These are phyloP conservation scores for Cladopsammia gracilis DNA, from an alignment of 64 coral and sea anemone genomes.

Conservation along the genomic window DNA sequence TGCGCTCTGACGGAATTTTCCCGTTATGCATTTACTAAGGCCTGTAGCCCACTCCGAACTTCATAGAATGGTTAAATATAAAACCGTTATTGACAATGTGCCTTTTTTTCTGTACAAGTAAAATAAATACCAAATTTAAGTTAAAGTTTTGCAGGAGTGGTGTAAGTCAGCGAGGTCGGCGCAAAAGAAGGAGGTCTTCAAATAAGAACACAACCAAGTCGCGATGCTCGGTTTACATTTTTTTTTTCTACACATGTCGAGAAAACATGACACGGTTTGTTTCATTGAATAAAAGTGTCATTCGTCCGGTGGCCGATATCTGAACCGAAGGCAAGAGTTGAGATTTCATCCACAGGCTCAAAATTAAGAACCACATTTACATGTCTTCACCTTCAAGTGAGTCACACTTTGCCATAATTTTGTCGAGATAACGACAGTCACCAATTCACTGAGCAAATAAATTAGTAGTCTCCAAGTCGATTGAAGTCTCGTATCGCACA, in stretches of 20 bases:
- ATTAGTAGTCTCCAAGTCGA: not conserved
- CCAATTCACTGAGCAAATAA: not conserved
- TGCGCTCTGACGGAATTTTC: not conserved
- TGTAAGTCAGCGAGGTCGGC: not conserved
- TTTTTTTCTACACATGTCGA: not conserved
- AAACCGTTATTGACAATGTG: constrained; percentile 41
- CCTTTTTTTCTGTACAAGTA: constrained; percentile 30
- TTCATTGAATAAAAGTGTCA: not conserved
- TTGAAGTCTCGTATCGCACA: constrained; percentile 46
- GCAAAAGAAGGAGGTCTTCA: no score
- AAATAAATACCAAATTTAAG: constrained; percentile 57
- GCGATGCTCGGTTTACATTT: no score
- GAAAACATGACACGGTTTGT: not conserved
- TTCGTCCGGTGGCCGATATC: no score
- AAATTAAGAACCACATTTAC: not conserved
- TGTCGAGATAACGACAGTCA: not conserved
- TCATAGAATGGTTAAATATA: constrained; percentile 33
- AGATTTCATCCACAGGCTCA: not conserved
- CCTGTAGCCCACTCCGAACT: not conserved
- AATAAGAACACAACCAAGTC: no score
- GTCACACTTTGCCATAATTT: not conserved
- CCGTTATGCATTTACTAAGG: not conserved
- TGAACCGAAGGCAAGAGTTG: not conserved
- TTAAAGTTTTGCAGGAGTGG: not conserved
- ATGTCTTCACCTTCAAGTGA: no score